A percentile compares a stretch with the other conserved stretches of the same genome.
Conservation (phyloP, 2,888 invertebrate species). For the Bellardia pandia region DNA sequence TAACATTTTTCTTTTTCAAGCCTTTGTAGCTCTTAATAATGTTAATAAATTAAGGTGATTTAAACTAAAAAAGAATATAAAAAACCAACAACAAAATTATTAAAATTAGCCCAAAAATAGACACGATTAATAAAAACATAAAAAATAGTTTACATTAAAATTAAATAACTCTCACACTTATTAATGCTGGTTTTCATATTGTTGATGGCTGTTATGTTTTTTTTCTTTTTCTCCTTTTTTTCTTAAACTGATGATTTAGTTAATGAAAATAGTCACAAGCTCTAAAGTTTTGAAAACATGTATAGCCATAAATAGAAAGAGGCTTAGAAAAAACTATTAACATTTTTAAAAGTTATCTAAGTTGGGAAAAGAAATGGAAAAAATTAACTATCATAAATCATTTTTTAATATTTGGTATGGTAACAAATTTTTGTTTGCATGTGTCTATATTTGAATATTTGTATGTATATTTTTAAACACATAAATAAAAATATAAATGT, state of each 20-base stretch:
- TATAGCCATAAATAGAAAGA: not conserved
- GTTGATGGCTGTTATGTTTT: conserved; percentile 38
- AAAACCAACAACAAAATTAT: conserved; percentile 25
- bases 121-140: conserved; percentile 76
- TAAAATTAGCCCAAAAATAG: conserved; percentile 70
- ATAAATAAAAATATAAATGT: conserved; percentile 12
- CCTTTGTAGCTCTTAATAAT: not conserved
- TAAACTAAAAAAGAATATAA: not conserved
- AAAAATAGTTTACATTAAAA: conserved; percentile 70
- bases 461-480: no score
- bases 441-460: not conserved
- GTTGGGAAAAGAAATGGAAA: not conserved
- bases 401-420: conserved; percentile 25
- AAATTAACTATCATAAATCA: conserved; percentile 47
- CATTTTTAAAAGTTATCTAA: not conserved
- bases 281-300: not conserved
- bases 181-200: conserved; percentile 46
- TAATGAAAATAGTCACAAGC: no score
- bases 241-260: not conserved
- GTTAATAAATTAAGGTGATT: conserved; percentile 2
- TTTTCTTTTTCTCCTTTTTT: conserved; percentile 42
- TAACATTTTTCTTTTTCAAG: conserved; percentile 37
- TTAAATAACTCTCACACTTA: conserved; percentile 72
- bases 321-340: conserved; percentile 19
- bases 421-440: not conserved